Evolutionary conservation across 2,113 vertebrate genomes (phyloP).

Genomic region (Turnix velox): DNA sequence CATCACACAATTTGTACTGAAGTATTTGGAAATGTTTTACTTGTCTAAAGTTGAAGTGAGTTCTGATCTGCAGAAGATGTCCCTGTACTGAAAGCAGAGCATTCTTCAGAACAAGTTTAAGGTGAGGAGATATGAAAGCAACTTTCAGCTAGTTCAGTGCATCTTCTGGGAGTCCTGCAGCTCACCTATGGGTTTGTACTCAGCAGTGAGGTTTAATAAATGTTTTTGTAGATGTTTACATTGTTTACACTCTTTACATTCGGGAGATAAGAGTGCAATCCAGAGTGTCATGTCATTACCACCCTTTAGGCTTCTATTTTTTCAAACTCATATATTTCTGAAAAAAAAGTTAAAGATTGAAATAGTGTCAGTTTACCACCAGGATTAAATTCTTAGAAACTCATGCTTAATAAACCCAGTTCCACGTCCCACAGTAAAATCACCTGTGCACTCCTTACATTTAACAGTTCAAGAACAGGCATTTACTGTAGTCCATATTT

Average conservation of each 20-base stretch:
- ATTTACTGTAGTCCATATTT: not conserved
- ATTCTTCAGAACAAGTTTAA: not conserved
- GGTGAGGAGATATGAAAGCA: fast-evolving
- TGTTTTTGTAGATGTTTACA: not conserved
- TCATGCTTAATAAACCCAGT: not conserved
- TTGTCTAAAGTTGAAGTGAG: not conserved
- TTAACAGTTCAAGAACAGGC: not conserved
- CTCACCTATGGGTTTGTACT: not conserved
- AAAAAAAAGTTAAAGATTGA: not conserved
- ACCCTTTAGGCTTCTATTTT: not conserved
- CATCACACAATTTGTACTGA: not conserved
- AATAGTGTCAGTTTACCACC: not conserved
- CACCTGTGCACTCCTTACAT: fast-evolving
- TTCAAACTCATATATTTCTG: not conserved
- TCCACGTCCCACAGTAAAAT: not conserved
- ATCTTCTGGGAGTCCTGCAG: not conserved
- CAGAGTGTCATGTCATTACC: not conserved
- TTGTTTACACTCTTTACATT: not conserved
- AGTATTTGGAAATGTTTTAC: not conserved
- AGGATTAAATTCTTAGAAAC: not conserved
- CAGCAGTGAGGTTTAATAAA: not conserved
- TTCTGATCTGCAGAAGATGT: not conserved
- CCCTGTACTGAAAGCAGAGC: not conserved
- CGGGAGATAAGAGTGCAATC: not conserved
- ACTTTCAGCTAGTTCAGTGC: not conserved